These are phyloP conservation scores for Mellivora capensis DNA, from an alignment of 2,113 vertebrate genomes.

Conservation along the genomic window DNA sequence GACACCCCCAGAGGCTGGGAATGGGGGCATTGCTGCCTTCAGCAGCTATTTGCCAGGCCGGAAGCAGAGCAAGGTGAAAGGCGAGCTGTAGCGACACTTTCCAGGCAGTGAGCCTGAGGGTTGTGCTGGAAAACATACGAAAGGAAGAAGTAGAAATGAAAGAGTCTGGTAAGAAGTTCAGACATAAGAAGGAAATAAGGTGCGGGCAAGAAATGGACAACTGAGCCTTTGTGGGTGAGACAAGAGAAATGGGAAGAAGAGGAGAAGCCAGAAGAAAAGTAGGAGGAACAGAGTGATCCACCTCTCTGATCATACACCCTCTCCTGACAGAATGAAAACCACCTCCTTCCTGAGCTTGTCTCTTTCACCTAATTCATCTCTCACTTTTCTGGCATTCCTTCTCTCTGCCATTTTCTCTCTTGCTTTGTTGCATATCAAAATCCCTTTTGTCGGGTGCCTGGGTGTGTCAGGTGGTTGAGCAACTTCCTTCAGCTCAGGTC, in stretches of 20 bases:
- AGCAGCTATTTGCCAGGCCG: neutral
- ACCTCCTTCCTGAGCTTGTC: neutral
- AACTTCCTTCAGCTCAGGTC: no score
- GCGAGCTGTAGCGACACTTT: neutral
- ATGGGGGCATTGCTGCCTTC: no score
- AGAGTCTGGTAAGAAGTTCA: neutral
- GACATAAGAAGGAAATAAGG: neutral
- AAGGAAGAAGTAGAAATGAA: neutral
- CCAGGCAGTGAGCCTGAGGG: neutral
- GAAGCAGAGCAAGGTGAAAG: neutral
- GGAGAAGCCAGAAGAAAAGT: neutral
- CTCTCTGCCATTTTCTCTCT: neutral
- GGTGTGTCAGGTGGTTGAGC: no score
- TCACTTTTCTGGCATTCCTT: neutral
- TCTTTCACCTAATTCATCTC: neutral
- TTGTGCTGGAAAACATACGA: neutral
- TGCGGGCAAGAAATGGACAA: neutral
- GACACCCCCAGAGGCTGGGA: neutral
- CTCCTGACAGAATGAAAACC: neutral
- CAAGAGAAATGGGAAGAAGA: neutral
- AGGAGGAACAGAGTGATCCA: rapidly evolving
- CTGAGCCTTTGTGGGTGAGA: neutral
- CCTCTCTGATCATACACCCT: neutral
- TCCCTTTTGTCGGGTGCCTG: neutral
- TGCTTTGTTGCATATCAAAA: neutral